Evolutionary conservation across 53 echinoderm and acorn worm genomes (phyloP), one percentile per base, ranked within the genome.

Genomic region (Temnopleurus reevesii): DNA sequence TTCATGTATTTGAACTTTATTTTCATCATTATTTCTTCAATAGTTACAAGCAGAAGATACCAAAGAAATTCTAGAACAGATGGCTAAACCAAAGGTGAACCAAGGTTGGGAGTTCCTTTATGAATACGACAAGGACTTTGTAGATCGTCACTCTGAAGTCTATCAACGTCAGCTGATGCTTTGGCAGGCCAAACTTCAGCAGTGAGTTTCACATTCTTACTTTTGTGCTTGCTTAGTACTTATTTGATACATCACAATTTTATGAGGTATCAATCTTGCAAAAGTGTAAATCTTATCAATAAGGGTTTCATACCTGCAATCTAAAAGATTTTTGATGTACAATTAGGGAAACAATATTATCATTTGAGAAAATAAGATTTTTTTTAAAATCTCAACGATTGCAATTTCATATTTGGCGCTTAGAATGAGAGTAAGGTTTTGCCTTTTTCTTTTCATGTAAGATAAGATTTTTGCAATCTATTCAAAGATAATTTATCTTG

Each of bases 41-140:
- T 4, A 89, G 88, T 21, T 87, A 36, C 88, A 87, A 87, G 88
- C 95, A 31, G 98, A 98, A 81, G 98, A 99, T 63, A 93, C 94
- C 76, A 99, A 99, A 34, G 94, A 96, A 24, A 99, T 99, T 63
- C 58, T 99, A 23, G 96, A 96, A 53, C 99, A 99, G 90, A 93
- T 99, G 94, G 96, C 99, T 4, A 76, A 86, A 19, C 93, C 95
- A 8, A 93, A 93, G 92, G 92, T 96, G 46, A 96, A 96, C 47
- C 95, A 89, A 15, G 99, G 99, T 18, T 99, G 99, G 99, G 94
- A 94, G 91, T 96, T 99, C 89, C 45, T 89, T 5, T 86, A 64
- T 13, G 94, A 92, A 7, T 93, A 44, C 56, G 99, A 99, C 89
- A 86, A 55, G 30, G 94, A 90, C 36, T 99, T 99, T 90, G 94